Base-by-base conservation (phyloP, 2,888 invertebrate species). In the Drosophila stalkeri region DNA sequence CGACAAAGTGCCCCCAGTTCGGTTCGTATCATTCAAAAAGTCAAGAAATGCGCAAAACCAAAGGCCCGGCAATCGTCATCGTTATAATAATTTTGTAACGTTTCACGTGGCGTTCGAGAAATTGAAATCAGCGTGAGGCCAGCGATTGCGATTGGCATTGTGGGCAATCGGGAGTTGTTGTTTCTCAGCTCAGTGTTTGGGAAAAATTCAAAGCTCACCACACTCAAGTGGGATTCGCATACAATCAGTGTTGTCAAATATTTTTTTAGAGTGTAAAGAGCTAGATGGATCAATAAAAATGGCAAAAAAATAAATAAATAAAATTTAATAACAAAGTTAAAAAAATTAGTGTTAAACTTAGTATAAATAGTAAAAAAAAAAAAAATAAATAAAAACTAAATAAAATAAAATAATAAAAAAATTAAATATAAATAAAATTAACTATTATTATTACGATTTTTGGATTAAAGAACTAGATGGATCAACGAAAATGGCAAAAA, bases 1-100 rank as follows among this genome's bases (percentile, higher is more conserved):
- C 88, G 84, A 85, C 84, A 81, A 89, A 76, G 69, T 62, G 81
- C 77, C 63, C 62, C 54, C 64, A 59, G 68, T 49, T 23, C 56
- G 64, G 68, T 46, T 18, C 56, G 64, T 74, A 74, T 79, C 82
- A 81, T 81, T 79, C 67, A 65, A 67, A 57, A 68, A 75, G 71
- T 71, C 67, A 81, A 86, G 70, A 90, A 90, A 86, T 88, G 90
- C 86, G 81, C 90, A 89, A 85, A 80, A 77, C 68, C 54, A 54
- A 79, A 79, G 75, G 71, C 72, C 61, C 75, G 67, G 64, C 80
- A 72, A 86, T 83, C 86, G 81, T 69, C 84, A 86, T 85, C 83
- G 83, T 85, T 85, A 85, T 86, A 86, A 85, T 86, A 86, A 87
- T 83, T 87, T 89, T 87, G 89, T 82, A 83, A 85, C 78, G 80